Conservation (phyloP, 2,888 invertebrate genomes). For the Cantharis nigra region DNA sequence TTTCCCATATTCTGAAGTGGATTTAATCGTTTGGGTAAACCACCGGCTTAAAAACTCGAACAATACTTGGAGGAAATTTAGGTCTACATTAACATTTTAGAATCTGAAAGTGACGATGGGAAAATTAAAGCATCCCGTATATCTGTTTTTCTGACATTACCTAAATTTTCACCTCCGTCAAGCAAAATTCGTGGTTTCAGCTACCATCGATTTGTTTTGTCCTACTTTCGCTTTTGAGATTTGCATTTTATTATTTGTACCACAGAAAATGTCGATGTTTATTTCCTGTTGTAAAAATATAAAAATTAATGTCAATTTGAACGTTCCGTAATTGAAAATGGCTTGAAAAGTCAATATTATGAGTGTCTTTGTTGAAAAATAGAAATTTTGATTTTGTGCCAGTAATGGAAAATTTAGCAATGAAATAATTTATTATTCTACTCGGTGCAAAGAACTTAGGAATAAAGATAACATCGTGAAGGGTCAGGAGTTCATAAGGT, state of each 20-base stretch:
- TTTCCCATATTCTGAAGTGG: not conserved
- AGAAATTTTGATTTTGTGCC: not conserved
- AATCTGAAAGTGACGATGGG: not conserved
- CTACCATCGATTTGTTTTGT: not conserved
- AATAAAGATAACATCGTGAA: not conserved
- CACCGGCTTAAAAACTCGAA: not conserved
- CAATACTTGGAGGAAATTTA: too few relatives aligned
- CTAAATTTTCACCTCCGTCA: not conserved
- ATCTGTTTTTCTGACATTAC: not conserved
- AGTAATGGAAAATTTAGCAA: not conserved
- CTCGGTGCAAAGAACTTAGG: not conserved
- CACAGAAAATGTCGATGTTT: not conserved
- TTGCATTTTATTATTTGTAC: constrained; percentile 9
- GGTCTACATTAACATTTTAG: not conserved
- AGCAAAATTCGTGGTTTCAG: not conserved
- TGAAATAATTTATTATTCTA: not conserved
- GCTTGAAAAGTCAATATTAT: not conserved
- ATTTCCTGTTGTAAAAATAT: not conserved
- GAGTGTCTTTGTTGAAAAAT: not conserved
- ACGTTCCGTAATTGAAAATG: not conserved
- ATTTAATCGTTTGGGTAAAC: not conserved
- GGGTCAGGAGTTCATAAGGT: not conserved
- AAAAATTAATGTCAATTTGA: not conserved
- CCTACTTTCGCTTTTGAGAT: constrained; percentile 10
- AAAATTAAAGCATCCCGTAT: not conserved